Base-by-base conservation (phyloP, 35 echinoderm and acorn worm species). In the Apostichopus japonicus region DNA sequence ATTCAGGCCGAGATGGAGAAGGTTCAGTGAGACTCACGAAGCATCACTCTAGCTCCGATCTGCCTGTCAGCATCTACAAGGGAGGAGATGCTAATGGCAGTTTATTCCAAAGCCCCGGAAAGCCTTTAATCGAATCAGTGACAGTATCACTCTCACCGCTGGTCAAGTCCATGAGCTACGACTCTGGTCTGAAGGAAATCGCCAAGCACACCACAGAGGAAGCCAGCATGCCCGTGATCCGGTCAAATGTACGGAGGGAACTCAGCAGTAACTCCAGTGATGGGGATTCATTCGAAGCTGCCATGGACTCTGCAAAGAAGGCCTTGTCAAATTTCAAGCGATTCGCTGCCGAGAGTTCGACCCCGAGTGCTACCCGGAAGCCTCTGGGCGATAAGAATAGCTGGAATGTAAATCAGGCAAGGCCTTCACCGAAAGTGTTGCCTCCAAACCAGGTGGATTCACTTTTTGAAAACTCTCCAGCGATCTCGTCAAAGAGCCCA, bases 101-200 rank as follows among this genome's bases (percentile, higher is more conserved):
- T 23, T 24, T 63, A 21, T 63, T 87, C 13, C 24, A 22, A 23
- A 76, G 8, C 71, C n/a, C 62, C 11, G 71, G 62, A 59, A 77
- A 72, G 10, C 15, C 9, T 27, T 44, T 44, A 3, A 44, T 44
- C 33, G 79, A 55, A 22, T 5, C 57, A 55, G 15, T 56, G 54
- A 10, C 62, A 65, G 56, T 55, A 44, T 79, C 79, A 10, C 87
- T 83, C 61, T 92, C 86, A 51, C 92, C 92, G 3, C 65, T 96
- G 16, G 70, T 89, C 9, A 96, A 96, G 72, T 93, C 95, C 54
- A 75, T 92, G n/a, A 96, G 95, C 79, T 90, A 94, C 56, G 95
- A 93, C 87, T 92, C 92, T 62, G 95, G 95, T 23, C 72, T 96
- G 4, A 83, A 79, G 23, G 78, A 93, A 71, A 5, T 87, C n/a